Conservation (phyloP, 1,140 invertebrate genomes). For the Chrysoperla carnea region DNA sequence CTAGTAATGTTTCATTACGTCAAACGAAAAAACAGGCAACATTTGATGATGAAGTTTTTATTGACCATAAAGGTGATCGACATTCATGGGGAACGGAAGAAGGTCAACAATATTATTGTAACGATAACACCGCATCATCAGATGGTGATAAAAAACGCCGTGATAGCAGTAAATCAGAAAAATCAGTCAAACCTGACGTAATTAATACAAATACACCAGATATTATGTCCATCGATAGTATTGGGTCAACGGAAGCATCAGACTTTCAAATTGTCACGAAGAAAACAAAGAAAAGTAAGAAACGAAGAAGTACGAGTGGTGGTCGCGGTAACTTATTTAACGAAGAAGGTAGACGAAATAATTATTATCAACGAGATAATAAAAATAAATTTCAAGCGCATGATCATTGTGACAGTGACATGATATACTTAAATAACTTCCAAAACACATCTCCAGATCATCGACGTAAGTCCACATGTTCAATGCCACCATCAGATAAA, state of each 20-base stretch:
- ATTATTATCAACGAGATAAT: constrained; percentile 4
- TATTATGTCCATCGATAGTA: constrained; percentile 9
- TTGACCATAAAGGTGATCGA: constrained; percentile 20
- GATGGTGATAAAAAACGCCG: background rate
- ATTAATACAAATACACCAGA: constrained; percentile 16
- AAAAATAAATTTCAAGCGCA: constrained; percentile 9
- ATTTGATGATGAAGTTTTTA: constrained; percentile 18
- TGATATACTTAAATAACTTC: constrained; percentile 7
- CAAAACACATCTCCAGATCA: constrained; percentile 13
- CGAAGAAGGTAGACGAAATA: constrained; percentile 4
- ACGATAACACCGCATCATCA: constrained; percentile 5
- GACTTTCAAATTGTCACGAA: constrained; percentile 57
- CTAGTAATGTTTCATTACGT: constrained; percentile 22
- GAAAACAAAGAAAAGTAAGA: constrained; percentile 50
- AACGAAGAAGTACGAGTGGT: constrained; percentile 27
- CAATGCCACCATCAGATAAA: constrained; percentile 48
- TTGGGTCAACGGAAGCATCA: constrained; percentile 20
- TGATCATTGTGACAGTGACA: constrained; percentile 3
- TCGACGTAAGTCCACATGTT: constrained; percentile 32
- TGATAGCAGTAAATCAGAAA: background rate
- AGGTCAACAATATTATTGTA: constrained; percentile 28
- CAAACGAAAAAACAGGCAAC: constrained; percentile 23
- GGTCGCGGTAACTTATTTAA: constrained; percentile 9
- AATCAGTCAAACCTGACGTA: constrained; percentile 5
- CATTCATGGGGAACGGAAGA: constrained; percentile 44